Conservation (phyloP, 2,113 vertebrate species). For the Bos taurus region DNA sequence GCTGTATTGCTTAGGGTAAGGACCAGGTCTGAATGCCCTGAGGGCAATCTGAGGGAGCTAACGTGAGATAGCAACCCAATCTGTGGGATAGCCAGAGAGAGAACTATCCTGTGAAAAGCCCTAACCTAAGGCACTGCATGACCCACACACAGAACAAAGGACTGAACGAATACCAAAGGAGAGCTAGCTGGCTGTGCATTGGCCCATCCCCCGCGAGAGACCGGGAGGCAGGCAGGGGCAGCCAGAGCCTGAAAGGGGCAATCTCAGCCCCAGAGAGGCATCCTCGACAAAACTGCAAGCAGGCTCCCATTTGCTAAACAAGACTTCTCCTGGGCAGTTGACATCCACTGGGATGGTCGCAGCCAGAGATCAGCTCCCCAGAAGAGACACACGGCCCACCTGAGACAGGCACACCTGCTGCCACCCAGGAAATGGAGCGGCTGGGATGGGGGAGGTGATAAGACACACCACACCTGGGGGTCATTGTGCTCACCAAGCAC, state of each 20-base stretch:
- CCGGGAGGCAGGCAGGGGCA: too few relatives aligned
- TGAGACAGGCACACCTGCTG: accelerated
- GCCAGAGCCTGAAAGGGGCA: too few relatives aligned
- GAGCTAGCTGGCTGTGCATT: too few relatives aligned
- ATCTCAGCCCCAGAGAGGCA: too few relatives aligned
- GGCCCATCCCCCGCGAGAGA: too few relatives aligned
- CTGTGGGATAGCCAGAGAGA: background rate
- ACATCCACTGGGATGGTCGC: background rate
- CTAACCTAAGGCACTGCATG: background rate
- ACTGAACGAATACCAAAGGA: too few relatives aligned
- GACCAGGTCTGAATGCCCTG: background rate
- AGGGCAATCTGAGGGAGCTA: background rate
- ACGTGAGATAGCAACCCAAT: background rate
- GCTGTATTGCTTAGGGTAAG: background rate
- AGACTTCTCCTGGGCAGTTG: background rate
- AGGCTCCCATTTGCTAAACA: background rate
- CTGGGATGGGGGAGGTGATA: background rate
- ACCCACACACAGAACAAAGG: background rate
- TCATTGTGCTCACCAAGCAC: background rate
- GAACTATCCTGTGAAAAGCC: background rate
- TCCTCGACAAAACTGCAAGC: background rate
- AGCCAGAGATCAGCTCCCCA: background rate
- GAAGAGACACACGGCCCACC: background rate
- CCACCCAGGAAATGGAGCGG: background rate
- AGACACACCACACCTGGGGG: background rate